A percentile compares a stretch with the other conserved stretches of the same genome.
phyloP scores from a whole-genome alignment of 2,797 vertebrate species.

The Cephalopachus bancanus region DNA sequence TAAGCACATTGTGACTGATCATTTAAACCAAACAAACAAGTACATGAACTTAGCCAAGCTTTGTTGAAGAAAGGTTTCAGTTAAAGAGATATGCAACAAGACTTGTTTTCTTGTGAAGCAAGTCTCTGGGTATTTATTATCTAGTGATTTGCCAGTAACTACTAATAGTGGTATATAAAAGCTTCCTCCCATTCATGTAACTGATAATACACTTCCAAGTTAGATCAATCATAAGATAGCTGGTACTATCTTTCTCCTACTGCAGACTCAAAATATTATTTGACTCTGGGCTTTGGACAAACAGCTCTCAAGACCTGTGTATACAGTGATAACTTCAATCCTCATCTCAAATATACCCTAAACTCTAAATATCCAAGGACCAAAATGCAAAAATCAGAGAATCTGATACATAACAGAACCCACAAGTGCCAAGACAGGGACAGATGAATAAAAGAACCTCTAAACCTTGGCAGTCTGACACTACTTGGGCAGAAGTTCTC shows the following conservation, averaged over 20 bases:
- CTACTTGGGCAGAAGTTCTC: neutral
- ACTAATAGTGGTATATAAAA: constrained; percentile 32
- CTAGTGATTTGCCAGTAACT: neutral
- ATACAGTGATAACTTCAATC: neutral
- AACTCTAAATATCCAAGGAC: constrained; percentile 4
- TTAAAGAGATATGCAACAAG: constrained; percentile 23
- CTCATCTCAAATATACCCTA: neutral
- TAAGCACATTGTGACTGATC: neutral
- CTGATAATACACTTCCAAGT: neutral
- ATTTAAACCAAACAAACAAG: neutral
- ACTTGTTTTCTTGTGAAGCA: constrained; percentile 21
- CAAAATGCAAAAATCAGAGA: constrained; percentile 1
- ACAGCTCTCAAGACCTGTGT: neutral
- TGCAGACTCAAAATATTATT: neutral
- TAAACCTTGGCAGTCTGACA: neutral
- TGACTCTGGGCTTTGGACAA: neutral
- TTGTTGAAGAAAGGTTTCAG: constrained; percentile 2
- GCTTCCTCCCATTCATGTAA: neutral
- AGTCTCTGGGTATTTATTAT: neutral
- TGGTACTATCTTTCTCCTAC: neutral
- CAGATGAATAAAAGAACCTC: neutral
- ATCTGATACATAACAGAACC: neutral
- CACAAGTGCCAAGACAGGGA: neutral
- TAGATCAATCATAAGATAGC: neutral
- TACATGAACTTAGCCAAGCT: neutral